Conservation (phyloP, 2,797 vertebrate genomes). For the Myotis daubentonii region DNA sequence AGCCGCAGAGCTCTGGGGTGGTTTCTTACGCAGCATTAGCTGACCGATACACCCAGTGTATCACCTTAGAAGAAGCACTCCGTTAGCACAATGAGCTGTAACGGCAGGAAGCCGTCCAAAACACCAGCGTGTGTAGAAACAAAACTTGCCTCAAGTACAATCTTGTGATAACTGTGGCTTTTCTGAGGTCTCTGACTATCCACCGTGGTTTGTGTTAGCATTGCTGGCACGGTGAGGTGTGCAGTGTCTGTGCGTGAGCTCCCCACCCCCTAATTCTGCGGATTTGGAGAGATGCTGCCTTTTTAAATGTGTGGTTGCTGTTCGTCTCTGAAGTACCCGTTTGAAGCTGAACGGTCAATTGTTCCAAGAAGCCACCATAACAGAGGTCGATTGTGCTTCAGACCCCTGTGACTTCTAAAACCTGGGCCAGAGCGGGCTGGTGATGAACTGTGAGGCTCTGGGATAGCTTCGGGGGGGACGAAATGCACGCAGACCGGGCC, state of each 20-base stretch:
- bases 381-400: neutral
- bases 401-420: neutral
- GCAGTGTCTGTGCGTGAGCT: constrained; percentile 62
- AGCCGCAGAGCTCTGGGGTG: neutral
- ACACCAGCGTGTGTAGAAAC: neutral
- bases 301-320: constrained; percentile 77
- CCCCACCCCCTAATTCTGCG: constrained; percentile 30
- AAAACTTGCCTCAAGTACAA: neutral
- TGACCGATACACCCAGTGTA: neutral
- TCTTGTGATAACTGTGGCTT: constrained; percentile 18
- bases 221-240: constrained; percentile 51
- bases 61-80: neutral
- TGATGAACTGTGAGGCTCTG: neutral
- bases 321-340: neutral
- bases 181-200: constrained; percentile 48
- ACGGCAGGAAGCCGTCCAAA: neutral
- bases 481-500: neutral
- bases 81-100: neutral
- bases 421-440: neutral
- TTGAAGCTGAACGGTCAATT: neutral
- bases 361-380: neutral
- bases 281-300: constrained; percentile 79
- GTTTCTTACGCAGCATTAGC: neutral
- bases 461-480: neutral
- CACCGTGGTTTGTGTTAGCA: constrained; percentile 2